A percentile compares a stretch with the other conserved stretches of the same genome.
phyloP scores from a whole-genome alignment of 2,113 vertebrate species.

The Scomber japonicus region DNA sequence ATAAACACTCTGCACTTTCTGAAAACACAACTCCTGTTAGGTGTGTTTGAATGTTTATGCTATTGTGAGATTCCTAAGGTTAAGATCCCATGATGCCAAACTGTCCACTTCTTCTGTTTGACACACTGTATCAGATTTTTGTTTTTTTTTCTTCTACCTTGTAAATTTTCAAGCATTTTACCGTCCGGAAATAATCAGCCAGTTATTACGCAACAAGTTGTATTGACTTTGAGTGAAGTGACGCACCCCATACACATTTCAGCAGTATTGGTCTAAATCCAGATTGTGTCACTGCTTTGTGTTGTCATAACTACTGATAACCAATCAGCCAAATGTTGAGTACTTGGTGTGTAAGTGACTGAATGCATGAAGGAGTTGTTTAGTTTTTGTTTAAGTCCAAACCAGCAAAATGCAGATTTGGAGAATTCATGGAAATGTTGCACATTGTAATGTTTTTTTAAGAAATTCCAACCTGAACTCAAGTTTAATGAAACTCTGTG shows the following conservation, averaged over 20 bases:
- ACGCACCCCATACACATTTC: not conserved
- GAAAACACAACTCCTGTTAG: not conserved
- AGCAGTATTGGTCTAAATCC: not conserved
- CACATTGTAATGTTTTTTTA: not conserved
- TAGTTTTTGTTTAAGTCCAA: not conserved
- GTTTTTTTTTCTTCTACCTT: not conserved
- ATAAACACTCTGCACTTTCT: slow-evolving; percentile 38
- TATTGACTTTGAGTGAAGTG: not conserved
- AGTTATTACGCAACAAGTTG: not conserved
- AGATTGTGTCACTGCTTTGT: not conserved
- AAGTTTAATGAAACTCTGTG: not conserved
- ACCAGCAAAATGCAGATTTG: not conserved
- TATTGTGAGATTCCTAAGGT: slow-evolving; percentile 30
- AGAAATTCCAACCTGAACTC: not conserved
- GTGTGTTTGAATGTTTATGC: slow-evolving; percentile 42
- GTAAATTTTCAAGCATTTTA: not conserved
- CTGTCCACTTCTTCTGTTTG: not conserved
- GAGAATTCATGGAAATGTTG: not conserved
- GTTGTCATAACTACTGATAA: not conserved
- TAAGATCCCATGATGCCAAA: not conserved
- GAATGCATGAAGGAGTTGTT: not conserved
- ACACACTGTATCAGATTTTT: not conserved
- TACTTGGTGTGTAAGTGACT: not conserved
- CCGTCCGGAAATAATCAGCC: slow-evolving; percentile 33
- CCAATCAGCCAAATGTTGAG: not conserved